Base-by-base conservation (phyloP, 2,113 vertebrate genomes). In the Meles meles region DNA sequence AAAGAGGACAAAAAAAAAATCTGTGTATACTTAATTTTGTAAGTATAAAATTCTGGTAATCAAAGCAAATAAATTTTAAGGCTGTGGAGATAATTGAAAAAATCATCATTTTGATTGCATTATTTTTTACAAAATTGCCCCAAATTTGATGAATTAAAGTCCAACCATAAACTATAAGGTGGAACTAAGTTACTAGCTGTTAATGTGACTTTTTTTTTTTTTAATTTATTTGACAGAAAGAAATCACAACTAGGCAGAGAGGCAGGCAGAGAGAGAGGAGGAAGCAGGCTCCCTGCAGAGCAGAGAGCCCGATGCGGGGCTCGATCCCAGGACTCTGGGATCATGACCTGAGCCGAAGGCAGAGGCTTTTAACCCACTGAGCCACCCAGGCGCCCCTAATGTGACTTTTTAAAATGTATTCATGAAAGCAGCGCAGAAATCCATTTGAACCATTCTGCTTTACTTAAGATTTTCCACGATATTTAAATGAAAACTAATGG, bases 401-500 rank as follows among this genome's bases (percentile, higher is more conserved):
- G 4, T 65, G 44, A 59, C 83, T 96, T 94, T 94, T 49, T 23
- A 59, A 92, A 80, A 63, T 96, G 18, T 88, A 9, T 89, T 63
- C 88, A 59, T 76, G 59, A 92, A 92, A 72, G 39, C 72, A 81
- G 14, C 13, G 4, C 42, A 59, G 63, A 80, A 37, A 65, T 81
- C 81, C 69, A 25, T 95, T 76, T 96, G 65, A 96, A 97, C 85
- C 59, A 77, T 93, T 72, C 23, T 47, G 49, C 31, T 83, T 94
- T 87, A 84, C 27, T 95, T 67, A 27, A 3, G 14, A 76, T 88
- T 79, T 96, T 83, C 42, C 34, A n/a, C 34, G 94, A 88, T 96
- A 91, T 93, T 94, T 61, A 74, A 63, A 34, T 27, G 69, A 92
- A 97, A 88, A 4, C 0, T 47, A 13, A 42, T 89, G 87, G 69